Evolutionary conservation across 2,113 vertebrate genomes (phyloP).

Genomic region (Melanerpes aurifrons): DNA sequence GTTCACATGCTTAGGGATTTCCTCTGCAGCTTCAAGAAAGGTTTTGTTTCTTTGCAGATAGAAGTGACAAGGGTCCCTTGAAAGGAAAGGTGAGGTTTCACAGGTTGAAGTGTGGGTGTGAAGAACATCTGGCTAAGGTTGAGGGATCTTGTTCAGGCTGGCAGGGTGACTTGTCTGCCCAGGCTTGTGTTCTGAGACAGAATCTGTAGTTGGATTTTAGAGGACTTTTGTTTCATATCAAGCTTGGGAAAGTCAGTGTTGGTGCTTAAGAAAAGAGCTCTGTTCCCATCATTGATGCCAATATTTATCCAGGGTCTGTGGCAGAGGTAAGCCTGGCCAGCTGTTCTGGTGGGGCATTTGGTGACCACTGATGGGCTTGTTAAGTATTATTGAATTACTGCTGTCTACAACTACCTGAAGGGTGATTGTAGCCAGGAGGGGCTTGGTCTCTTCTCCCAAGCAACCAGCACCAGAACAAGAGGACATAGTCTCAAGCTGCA

Average conservation of each 20-base stretch:
- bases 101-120: background rate
- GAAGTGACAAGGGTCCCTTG: background rate
- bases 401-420: too few species aligned
- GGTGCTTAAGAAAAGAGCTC: background rate
- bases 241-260: background rate
- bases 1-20: constrained; percentile 20
- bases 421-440: too few species aligned
- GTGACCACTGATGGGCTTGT: background rate
- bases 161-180: background rate
- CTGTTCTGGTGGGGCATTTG: background rate
- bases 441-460: too few species aligned
- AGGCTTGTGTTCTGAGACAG: background rate
- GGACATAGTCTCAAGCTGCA: too few species aligned
- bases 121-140: background rate
- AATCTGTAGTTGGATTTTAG: background rate
- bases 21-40: background rate
- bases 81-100: background rate
- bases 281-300: background rate
- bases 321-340: background rate
- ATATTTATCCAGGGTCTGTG: background rate
- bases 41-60: background rate
- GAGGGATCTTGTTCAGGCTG: background rate
- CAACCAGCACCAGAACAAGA: too few species aligned
- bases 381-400: background rate
- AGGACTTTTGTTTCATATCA: background rate